Evolutionary conservation across 1,140 invertebrate genomes (phyloP).

Genomic region (Drosophila oshimai): DNA sequence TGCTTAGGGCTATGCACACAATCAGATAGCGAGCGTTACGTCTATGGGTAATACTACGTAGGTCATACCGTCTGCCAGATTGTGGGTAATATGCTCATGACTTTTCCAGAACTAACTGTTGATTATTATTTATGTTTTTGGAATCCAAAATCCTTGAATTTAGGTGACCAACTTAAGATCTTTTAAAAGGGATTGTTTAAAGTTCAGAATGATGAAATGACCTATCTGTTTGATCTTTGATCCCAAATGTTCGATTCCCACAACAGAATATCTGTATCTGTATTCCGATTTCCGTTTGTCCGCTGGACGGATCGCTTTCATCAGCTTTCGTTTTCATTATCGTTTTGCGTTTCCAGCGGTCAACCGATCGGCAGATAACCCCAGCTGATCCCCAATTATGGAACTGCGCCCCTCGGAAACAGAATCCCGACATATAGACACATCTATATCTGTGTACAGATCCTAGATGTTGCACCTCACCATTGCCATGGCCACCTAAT

Average conservation of each 20-base stretch:
- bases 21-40: constrained; percentile 1
- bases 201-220: not conserved
- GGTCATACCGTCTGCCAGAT: constrained; percentile 18
- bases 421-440: constrained; percentile 4
- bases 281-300: constrained; percentile 5
- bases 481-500: constrained; percentile 20
- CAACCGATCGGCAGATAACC: constrained; percentile 30
- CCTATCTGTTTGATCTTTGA: not conserved
- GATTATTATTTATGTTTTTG: too few relatives aligned
- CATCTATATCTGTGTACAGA: too few relatives aligned
- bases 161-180: too few relatives aligned
- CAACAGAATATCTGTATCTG: not conserved
- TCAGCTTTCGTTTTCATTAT: too few relatives aligned
- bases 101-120: not conserved
- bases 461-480: constrained; percentile 7
- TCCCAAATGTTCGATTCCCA: not conserved
- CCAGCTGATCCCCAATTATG: constrained; percentile 8
- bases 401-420: constrained; percentile 24
- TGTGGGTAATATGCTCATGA: too few relatives aligned
- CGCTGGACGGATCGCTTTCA: not conserved
- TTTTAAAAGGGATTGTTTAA: too few relatives aligned
- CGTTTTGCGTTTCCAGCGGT: too few relatives aligned
- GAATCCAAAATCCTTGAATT: too few relatives aligned
- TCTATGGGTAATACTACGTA: constrained; percentile 8
- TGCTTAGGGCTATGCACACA: constrained; percentile 24